Base-by-base conservation (phyloP, 2,113 vertebrate species). In the Mirounga angustirostris region DNA sequence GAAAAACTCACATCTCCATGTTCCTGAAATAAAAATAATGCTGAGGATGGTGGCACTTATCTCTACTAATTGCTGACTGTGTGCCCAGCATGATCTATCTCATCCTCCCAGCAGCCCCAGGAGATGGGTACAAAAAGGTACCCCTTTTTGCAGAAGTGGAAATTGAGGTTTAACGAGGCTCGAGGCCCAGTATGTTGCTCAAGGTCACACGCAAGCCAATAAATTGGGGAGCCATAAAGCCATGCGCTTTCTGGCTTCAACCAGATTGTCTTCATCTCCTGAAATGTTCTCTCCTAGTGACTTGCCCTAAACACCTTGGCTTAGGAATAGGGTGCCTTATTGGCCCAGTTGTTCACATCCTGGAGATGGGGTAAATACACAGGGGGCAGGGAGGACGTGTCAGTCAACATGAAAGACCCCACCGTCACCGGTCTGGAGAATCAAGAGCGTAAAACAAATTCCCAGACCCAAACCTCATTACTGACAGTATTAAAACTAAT, bases 321-420 rank as follows among this genome's bases (percentile, higher is more conserved):
- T 94, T 83, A 63, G 18, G 87, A 90, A 82, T 8, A 56, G 50
- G 6, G 1, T 73, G 14, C 36, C 30, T 71, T 56, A 36, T 6
- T 36, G 54, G 59, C 26, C 19, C 92, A 26, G 7, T 71, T 95
- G 94, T 74, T 50, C 13, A 43, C 6, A 52, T 61, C 46, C 22
- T 33, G 9, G 71, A 78, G 33, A 18, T 78, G 65, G 24, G 26
- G 0, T 52, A 79, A 71, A 81, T 58, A 58, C 8, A 26, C 2
- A 30, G 4, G 0, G 2, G n/a, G 6, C 2, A 16, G 52, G 28
- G 28, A 40, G 6, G 1, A 12, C 13, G 2, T 59, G 4, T 88
- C 14, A 40, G 22, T 18, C 33, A 40, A 54, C 11, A 58, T 50
- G 76, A 58, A 87, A 85, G 92, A 46, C 18, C 30, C 13, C 76